These are phyloP conservation scores for Idris sp. DNA, from an alignment of 1,140 invertebrate genomes.

Conservation along the genomic window DNA sequence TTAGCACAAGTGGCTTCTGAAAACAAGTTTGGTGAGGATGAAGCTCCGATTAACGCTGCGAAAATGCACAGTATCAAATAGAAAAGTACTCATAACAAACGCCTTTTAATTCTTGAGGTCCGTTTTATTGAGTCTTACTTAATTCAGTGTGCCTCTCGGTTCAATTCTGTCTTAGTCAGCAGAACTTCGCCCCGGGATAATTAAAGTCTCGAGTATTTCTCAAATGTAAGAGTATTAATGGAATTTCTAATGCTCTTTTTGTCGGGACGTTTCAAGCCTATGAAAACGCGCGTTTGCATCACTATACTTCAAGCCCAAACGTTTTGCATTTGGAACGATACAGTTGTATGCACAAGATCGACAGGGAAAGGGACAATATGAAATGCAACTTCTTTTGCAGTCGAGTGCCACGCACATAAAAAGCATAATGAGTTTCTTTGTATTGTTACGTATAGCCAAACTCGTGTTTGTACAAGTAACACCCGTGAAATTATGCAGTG, in stretches of 20 bases:
- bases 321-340: conserved; percentile 55
- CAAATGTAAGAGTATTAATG: conserved; percentile 72
- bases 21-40: conserved; percentile 34
- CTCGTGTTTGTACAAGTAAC: conserved; percentile 47
- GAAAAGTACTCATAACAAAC: conserved; percentile 52
- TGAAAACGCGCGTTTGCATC: conserved; percentile 35
- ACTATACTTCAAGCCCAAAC: conserved; percentile 43
- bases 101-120: conserved; percentile 65
- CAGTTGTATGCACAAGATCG: conserved; percentile 44
- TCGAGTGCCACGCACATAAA: conserved; percentile 20
- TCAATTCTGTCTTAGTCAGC: conserved; percentile 60
- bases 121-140: conserved; percentile 67
- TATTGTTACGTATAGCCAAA: conserved; percentile 29
- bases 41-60: conserved; percentile 32
- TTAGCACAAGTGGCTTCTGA: conserved; percentile 24
- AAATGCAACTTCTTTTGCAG: conserved; percentile 49
- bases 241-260: conserved; percentile 73
- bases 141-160: conserved; percentile 69
- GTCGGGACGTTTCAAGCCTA: conserved; percentile 44
- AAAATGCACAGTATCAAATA: conserved; percentile 48
- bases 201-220: conserved; percentile 70
- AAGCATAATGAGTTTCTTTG: conserved; percentile 53
- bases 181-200: conserved; percentile 62
- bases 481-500: conserved; percentile 48
- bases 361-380: conserved; percentile 50